Conservation (phyloP, 2,113 vertebrate species). For the Bos indicus region DNA sequence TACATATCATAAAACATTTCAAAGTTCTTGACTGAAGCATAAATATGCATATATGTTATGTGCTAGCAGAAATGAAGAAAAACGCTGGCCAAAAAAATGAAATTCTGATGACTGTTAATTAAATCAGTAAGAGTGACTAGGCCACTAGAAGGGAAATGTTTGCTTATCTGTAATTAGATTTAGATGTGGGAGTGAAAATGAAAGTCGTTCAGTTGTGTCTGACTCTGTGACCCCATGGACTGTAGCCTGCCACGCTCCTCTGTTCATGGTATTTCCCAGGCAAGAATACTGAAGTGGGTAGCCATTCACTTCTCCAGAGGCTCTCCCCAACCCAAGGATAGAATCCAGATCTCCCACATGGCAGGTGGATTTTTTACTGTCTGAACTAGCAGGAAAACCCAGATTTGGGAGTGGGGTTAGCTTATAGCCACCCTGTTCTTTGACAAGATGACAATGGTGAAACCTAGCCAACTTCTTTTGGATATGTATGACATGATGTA, state of each 20-base stretch:
- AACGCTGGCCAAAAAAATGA: not conserved
- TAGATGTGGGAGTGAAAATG: not conserved
- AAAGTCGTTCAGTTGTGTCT: not conserved
- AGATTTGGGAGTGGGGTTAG: not conserved
- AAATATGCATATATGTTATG: not conserved
- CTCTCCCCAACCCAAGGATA: not conserved
- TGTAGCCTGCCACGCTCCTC: not conserved
- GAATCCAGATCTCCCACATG: not conserved
- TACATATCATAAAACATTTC: not conserved
- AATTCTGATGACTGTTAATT: not conserved
- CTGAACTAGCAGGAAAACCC: not conserved
- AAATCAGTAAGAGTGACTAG: not conserved
- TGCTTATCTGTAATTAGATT: not conserved
- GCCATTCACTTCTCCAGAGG: not conserved
- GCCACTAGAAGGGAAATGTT: too few species aligned
- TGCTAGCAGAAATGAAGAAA: not conserved
- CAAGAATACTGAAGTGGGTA: not conserved
- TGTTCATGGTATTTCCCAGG: not conserved
- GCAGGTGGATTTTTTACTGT: not conserved
- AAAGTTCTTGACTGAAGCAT: not conserved
- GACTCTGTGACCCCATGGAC: not conserved
- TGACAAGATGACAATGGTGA: not conserved
- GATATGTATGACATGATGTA: not conserved
- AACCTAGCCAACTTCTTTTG: not conserved
- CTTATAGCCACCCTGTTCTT: not conserved